phyloP scores from a whole-genome alignment of 2,888 invertebrate species.

The Perithous albicinctus region DNA sequence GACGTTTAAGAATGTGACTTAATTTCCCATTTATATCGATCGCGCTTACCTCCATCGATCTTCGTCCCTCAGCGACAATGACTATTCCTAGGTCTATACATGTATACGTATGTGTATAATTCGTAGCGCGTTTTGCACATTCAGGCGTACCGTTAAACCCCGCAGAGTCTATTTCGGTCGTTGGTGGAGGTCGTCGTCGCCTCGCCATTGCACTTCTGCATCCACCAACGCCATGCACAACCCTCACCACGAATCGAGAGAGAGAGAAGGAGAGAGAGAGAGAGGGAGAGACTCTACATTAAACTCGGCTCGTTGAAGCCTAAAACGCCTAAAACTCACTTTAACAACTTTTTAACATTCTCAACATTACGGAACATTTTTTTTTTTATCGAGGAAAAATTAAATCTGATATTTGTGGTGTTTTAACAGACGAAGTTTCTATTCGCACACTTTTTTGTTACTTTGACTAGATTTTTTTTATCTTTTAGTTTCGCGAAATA shows the following conservation, averaged over 20 bases:
- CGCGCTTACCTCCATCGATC: slow-evolving; percentile 25
- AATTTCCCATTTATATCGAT: slow-evolving; percentile 25
- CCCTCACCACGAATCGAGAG: too few species aligned
- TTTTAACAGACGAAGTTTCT: too few species aligned
- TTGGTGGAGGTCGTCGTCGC: slow-evolving; percentile 51
- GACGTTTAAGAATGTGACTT: slow-evolving; percentile 13
- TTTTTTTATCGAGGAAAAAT: too few species aligned
- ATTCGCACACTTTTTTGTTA: too few species aligned
- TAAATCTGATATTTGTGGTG: too few species aligned
- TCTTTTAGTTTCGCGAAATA: too few species aligned
- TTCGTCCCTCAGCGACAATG: slow-evolving; percentile 5
- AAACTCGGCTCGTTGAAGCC: not conserved
- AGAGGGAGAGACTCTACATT: too few species aligned
- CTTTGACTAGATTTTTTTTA: too few species aligned
- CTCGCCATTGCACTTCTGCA: slow-evolving; percentile 38
- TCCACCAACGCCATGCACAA: slow-evolving; percentile 34
- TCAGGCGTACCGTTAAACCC: slow-evolving; percentile 33
- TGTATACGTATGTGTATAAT: slow-evolving; percentile 17
- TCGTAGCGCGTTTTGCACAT: slow-evolving; percentile 14
- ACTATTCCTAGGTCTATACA: slow-evolving; percentile 9
- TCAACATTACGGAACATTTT: too few species aligned
- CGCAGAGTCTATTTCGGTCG: slow-evolving; percentile 57
- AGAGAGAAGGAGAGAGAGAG: too few species aligned
- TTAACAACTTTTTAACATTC: not conserved
- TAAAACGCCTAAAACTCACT: not conserved